A percentile compares a stretch with the other conserved stretches of the same genome.
Conservation (phyloP, 2,797 vertebrate genomes). For the Anabas testudineus region DNA sequence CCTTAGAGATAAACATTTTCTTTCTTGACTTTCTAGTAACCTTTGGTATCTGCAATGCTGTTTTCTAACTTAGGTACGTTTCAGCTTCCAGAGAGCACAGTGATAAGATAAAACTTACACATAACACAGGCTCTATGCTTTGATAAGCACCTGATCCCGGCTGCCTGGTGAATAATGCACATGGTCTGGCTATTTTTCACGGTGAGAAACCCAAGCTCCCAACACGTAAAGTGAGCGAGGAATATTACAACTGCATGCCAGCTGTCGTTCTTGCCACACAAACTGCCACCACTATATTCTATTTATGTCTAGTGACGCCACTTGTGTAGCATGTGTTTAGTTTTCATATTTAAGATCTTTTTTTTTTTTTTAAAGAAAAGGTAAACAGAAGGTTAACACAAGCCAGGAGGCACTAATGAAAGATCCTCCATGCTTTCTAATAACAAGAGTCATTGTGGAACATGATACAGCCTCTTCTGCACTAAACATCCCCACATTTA, state of each 20-base stretch:
- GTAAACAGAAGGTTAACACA: slow-evolving; percentile 26
- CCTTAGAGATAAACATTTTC: slow-evolving; percentile 7
- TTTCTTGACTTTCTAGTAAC: slow-evolving; percentile 39
- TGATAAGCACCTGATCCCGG: slow-evolving; percentile 81
- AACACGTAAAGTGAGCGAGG: slow-evolving; percentile 77
- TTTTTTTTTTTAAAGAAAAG: no score
- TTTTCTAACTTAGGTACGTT: slow-evolving; percentile 41
- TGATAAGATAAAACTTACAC: slow-evolving; percentile 50
- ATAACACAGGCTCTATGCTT: slow-evolving; percentile 58
- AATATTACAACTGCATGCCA: slow-evolving; percentile 77
- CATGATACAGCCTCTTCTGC: slow-evolving; percentile 28
- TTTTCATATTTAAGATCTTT: slow-evolving; percentile 8
- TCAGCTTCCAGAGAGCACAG: slow-evolving; percentile 24
- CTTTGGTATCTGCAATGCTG: slow-evolving; percentile 48
- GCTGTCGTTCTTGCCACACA: slow-evolving; percentile 69
- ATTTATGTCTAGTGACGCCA: not conserved
- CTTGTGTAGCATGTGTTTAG: slow-evolving; percentile 60
- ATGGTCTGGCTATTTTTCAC: slow-evolving; percentile 75
- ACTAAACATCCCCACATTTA: slow-evolving; percentile 36
- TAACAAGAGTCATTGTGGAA: slow-evolving; percentile 52
- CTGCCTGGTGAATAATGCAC: slow-evolving; percentile 86
- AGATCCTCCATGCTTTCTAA: slow-evolving; percentile 40
- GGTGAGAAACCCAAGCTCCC: slow-evolving; percentile 81
- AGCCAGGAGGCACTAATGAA: slow-evolving; percentile 28
- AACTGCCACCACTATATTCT: not conserved